These are phyloP conservation scores for Centrocercus urophasianus DNA, from an alignment of 2,113 vertebrate species.

Conservation along the genomic window DNA sequence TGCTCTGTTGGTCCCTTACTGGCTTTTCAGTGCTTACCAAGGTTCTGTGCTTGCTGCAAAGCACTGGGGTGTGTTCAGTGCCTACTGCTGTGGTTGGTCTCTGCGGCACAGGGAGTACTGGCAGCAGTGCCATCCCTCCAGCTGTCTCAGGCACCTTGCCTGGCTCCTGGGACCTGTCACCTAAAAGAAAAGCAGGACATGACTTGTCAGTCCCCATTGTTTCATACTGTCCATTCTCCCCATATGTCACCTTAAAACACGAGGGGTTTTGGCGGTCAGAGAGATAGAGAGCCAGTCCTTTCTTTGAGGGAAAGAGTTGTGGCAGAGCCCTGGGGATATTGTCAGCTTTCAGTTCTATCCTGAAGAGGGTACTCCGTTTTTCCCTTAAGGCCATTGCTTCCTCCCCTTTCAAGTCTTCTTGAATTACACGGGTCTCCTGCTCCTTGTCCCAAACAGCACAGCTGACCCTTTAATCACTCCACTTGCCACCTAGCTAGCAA, in stretches of 20 bases:
- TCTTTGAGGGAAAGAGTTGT: background rate
- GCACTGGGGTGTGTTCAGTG: background rate
- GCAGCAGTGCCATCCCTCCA: rapidly evolving
- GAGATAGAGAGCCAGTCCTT: background rate
- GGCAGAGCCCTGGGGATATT: background rate
- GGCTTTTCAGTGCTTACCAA: background rate
- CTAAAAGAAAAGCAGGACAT: background rate
- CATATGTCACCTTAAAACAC: background rate
- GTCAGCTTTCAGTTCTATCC: background rate
- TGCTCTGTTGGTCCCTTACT: background rate
- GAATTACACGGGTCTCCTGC: background rate
- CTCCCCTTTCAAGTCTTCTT: conserved; percentile 4
- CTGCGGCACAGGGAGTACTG: background rate
- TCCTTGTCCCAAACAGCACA: background rate
- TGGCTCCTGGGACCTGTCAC: background rate
- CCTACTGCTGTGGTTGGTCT: background rate
- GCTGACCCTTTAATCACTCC: background rate
- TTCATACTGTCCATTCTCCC: background rate
- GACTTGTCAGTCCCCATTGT: rapidly evolving
- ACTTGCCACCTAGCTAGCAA: conserved; percentile 5
- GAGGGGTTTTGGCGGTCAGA: background rate
- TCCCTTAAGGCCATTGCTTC: background rate
- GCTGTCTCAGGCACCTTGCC: background rate
- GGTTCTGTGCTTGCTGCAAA: background rate
- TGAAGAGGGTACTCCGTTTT: background rate